A percentile compares a stretch with the other conserved stretches of the same genome.
These are phyloP conservation scores for Mayetiola destructor DNA, from an alignment of 2,888 invertebrate species.

Conservation along the genomic window DNA sequence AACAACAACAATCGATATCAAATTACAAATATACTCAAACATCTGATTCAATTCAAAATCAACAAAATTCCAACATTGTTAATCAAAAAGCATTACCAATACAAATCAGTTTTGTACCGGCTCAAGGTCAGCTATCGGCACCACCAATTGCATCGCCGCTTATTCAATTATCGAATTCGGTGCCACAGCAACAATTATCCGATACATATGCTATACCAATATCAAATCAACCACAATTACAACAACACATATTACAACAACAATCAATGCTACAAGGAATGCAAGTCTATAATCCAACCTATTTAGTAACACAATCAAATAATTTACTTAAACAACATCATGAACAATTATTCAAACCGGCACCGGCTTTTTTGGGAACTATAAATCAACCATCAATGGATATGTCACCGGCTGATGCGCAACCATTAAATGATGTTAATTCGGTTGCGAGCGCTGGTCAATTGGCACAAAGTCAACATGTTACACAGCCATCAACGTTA, in stretches of 20 bases:
- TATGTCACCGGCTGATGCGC: not conserved
- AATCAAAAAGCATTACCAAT: slow-evolving; percentile 28
- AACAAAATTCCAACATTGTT: slow-evolving; percentile 30
- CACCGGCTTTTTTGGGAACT: slow-evolving; percentile 37
- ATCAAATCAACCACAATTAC: slow-evolving; percentile 33
- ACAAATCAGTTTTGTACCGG: slow-evolving; percentile 23
- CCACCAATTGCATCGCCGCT: slow-evolving; percentile 12
- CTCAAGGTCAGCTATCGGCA: not conserved
- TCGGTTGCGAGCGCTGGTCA: slow-evolving; percentile 32
- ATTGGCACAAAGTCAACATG: slow-evolving; percentile 23
- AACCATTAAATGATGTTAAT: not conserved
- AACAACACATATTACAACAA: slow-evolving; percentile 29
- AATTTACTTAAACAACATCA: slow-evolving; percentile 33
- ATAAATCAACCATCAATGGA: slow-evolving; percentile 35
- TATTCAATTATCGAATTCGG: slow-evolving; percentile 34
- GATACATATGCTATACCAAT: slow-evolving; percentile 37
- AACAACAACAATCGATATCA: slow-evolving; percentile 35
- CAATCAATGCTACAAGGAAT: slow-evolving; percentile 26
- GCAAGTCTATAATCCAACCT: slow-evolving; percentile 32
- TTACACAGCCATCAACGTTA: too few relatives aligned
- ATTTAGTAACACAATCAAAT: slow-evolving; percentile 33
- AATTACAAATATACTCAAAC: slow-evolving; percentile 33
- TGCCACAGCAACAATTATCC: slow-evolving; percentile 35
- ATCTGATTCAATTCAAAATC: slow-evolving; percentile 32
- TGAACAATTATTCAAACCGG: slow-evolving; percentile 39